Evolutionary conservation across 53 echinoderm and acorn worm species (phyloP).

Genomic region (Paelopatides confundens): DNA sequence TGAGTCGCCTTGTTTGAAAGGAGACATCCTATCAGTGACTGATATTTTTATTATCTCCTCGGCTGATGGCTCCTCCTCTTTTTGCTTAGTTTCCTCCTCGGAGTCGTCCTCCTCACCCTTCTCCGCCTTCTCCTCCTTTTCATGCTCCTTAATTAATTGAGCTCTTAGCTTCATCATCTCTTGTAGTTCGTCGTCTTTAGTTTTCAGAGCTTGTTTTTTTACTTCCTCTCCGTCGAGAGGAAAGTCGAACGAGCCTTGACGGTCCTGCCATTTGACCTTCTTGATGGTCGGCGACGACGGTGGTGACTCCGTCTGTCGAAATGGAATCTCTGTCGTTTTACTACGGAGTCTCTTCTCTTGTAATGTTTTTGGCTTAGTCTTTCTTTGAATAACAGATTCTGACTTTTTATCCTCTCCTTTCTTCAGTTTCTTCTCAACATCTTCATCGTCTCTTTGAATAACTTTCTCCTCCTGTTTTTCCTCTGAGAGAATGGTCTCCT

Average conservation of each 20-base stretch:
- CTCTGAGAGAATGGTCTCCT: not conserved
- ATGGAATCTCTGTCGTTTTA: slow-evolving; percentile 66
- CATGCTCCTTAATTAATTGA: slow-evolving; percentile 73
- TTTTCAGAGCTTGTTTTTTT: slow-evolving; percentile 79
- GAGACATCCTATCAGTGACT: slow-evolving; percentile 65
- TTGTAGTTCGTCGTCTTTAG: slow-evolving; percentile 86
- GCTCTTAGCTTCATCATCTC: slow-evolving; percentile 89
- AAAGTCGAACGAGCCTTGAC: slow-evolving; percentile 42
- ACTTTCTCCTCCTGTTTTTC: not conserved
- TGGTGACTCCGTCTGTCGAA: not conserved
- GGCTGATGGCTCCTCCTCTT: not conserved
- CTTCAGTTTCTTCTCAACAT: not conserved
- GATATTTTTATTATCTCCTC: slow-evolving; percentile 49
- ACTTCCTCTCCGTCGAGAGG: slow-evolving; percentile 55
- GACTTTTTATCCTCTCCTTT: slow-evolving; percentile 13
- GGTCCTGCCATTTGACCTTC: slow-evolving; percentile 4
- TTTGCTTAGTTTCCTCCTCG: not conserved
- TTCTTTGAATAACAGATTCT: slow-evolving; percentile 14
- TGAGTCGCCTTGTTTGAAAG: slow-evolving; percentile 64
- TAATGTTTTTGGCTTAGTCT: slow-evolving; percentile 39
- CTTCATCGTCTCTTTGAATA: not conserved
- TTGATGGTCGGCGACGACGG: not conserved
- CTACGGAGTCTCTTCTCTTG: slow-evolving; percentile 58
- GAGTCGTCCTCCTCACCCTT: not conserved
- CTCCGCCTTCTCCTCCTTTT: slow-evolving; percentile 66